phyloP scores from a whole-genome alignment of 2,888 invertebrate genomes.

The Muschampia plurimacula region DNA sequence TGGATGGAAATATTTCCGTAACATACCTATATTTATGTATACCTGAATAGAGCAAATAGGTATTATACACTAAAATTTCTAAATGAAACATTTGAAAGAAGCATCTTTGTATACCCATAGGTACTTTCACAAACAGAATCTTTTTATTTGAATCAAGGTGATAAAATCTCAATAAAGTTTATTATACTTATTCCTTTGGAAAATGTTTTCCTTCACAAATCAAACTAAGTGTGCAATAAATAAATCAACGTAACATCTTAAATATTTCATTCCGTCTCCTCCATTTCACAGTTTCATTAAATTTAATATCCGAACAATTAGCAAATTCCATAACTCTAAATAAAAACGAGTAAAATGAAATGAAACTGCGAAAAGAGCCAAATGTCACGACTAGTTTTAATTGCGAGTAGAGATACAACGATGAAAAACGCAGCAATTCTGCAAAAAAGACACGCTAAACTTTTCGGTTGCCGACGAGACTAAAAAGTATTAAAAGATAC shows the following conservation, averaged over 20 bases:
- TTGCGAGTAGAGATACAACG: slow-evolving; percentile 43
- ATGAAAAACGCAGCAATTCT: slow-evolving; percentile 50
- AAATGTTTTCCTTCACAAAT: background rate
- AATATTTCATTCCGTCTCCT: slow-evolving; percentile 2
- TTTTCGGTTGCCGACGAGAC: slow-evolving; percentile 46
- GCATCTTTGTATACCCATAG: too few species aligned
- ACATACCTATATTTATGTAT: too few species aligned
- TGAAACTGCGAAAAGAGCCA: slow-evolving; percentile 35
- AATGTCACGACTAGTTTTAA: slow-evolving; percentile 40
- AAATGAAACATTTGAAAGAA: too few species aligned
- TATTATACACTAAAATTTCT: too few species aligned
- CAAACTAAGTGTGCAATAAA: background rate
- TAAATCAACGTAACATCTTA: background rate
- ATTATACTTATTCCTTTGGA: background rate
- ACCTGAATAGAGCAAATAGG: too few species aligned
- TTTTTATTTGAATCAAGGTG: too few species aligned
- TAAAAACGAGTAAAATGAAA: slow-evolving; percentile 29
- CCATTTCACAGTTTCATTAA: slow-evolving; percentile 8
- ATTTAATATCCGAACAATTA: slow-evolving; percentile 21
- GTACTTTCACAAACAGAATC: too few species aligned
- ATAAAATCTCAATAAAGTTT: too few species aligned
- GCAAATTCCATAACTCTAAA: slow-evolving; percentile 32
- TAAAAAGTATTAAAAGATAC: slow-evolving; percentile 44
- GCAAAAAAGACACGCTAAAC: slow-evolving; percentile 50
- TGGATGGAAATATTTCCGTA: too few species aligned